A percentile compares a stretch with the other conserved stretches of the same genome.
Conservation (phyloP, 1,140 invertebrate genomes). For the Dinothrombium tinctorium region DNA sequence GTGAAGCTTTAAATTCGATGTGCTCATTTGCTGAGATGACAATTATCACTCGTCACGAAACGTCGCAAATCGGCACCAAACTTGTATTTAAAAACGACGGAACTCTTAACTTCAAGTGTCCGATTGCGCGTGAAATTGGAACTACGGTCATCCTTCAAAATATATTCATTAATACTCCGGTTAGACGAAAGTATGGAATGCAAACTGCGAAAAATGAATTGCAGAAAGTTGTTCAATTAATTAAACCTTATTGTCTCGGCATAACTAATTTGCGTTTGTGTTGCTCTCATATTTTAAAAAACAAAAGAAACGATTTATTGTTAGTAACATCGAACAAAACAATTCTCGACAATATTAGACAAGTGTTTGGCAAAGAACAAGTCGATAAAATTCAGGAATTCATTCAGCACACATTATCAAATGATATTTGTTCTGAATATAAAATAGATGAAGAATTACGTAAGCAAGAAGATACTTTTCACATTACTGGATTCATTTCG, state of each 20-base stretch:
- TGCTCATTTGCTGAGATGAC: slow-evolving; percentile 41
- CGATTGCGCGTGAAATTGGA: slow-evolving; percentile 51
- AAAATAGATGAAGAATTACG: not conserved
- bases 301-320: slow-evolving; percentile 2
- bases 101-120: slow-evolving; percentile 34
- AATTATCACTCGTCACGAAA: slow-evolving; percentile 46
- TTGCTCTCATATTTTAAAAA: slow-evolving; percentile 25
- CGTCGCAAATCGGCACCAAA: slow-evolving; percentile 30
- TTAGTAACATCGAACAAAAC: not conserved
- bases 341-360: slow-evolving; percentile 54
- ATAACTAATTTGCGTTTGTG: slow-evolving; percentile 48
- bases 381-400: slow-evolving; percentile 22
- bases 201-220: slow-evolving; percentile 80
- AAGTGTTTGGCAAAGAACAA: slow-evolving; percentile 69
- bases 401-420: slow-evolving; percentile 13
- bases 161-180: slow-evolving; percentile 73
- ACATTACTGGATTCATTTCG: slow-evolving; percentile 48
- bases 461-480: not conserved
- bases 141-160: slow-evolving; percentile 70
- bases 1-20: slow-evolving; percentile 87
- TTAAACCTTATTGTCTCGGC: slow-evolving; percentile 80
- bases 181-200: slow-evolving; percentile 71
- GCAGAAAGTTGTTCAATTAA: slow-evolving; percentile 56
- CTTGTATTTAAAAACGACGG: slow-evolving; percentile 63
- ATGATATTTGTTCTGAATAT: slow-evolving; percentile 7